Conservation (phyloP, 2,888 invertebrate genomes). For the Perdita meconis region DNA sequence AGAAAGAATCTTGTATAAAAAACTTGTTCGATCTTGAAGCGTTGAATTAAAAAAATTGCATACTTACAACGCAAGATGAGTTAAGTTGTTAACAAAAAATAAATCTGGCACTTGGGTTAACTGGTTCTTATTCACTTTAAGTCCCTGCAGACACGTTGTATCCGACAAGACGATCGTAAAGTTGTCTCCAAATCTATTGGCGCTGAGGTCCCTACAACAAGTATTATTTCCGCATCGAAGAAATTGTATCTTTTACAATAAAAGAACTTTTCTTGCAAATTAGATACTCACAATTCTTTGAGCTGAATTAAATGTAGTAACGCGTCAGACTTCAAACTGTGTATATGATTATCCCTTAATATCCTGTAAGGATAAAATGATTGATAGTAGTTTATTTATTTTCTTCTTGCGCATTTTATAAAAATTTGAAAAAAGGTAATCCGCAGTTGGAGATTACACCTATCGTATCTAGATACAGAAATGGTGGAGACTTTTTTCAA, state of each 20-base stretch:
- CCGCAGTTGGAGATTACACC: too few relatives aligned
- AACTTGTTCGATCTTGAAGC: background rate
- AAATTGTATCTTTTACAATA: background rate
- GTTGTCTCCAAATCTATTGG: constrained; percentile 85
- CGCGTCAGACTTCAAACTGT: constrained; percentile 80
- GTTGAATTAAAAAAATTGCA: background rate
- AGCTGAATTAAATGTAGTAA: constrained; percentile 77
- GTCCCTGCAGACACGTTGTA: constrained; percentile 85
- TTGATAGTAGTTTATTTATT: background rate
- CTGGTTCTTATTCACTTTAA: constrained; percentile 85
- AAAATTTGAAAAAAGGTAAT: too few relatives aligned
- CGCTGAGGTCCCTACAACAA: constrained; percentile 86
- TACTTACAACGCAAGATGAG: constrained; percentile 85
- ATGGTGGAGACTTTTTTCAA: too few relatives aligned
- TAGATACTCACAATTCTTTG: constrained; percentile 81
- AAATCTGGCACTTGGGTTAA: constrained; percentile 82
- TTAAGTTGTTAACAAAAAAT: constrained; percentile 80
- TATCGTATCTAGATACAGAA: too few relatives aligned
- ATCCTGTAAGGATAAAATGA: constrained; percentile 82
- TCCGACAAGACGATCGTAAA: constrained; percentile 85
- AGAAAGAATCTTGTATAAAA: constrained; percentile 46
- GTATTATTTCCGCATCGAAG: constrained; percentile 9
- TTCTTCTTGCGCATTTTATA: background rate
- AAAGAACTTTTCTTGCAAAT: too few relatives aligned
- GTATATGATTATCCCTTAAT: constrained; percentile 84